Evolutionary conservation across 2,888 invertebrate species (phyloP), one percentile per base, ranked within the genome.

Genomic region (Scaptomyza parva): DNA sequence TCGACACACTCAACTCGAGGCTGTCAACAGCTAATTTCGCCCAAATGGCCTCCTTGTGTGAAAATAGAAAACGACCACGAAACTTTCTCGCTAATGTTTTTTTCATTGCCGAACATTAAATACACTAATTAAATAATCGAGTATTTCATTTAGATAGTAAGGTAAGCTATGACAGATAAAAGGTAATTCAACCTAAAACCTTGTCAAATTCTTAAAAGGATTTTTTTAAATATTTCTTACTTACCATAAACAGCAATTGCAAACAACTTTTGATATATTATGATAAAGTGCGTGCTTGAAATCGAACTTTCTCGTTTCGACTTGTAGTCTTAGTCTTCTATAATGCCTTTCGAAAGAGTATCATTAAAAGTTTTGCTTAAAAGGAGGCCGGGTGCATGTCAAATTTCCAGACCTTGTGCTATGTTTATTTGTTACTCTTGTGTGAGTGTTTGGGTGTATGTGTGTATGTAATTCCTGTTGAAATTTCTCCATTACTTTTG

Each of bases 21-120:
- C 88, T 86, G 88, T 88, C 85, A 85, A 85, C 88, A 86, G 88
- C 74, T 88, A 85, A 85, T 85, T 88, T 78, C 41, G 65, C 48
- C 67, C 68, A 55, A 55, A 62, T 71, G 28, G 75, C 58, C 63
- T 60, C 61, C 30, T 62, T 47, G 58, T 53, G 52, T 47, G 17
- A 44, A 64, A 58, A 51, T 48, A 20, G 41, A 63, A 54, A 55
- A 39, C 44, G 39, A 44, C n/a, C 11, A 48, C 7, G 5, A 5
- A n/a, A n/a, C 20, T 12, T 14, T 3, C 11, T 22, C 14, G 20
- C 2, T 5, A 12, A n/a, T 17, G 22, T 4, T 2, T 1, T 11
- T n/a, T 2, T 8, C 3, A 35, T 28, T n/a, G 40, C 1, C 55
- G 75, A 75, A 52, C 12, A 12, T 1, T 43, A 5, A n/a, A 75